A percentile compares a stretch with the other conserved stretches of the same genome.
Conservation (phyloP, 2,113 vertebrate genomes). For the Megaceryle maxima region DNA sequence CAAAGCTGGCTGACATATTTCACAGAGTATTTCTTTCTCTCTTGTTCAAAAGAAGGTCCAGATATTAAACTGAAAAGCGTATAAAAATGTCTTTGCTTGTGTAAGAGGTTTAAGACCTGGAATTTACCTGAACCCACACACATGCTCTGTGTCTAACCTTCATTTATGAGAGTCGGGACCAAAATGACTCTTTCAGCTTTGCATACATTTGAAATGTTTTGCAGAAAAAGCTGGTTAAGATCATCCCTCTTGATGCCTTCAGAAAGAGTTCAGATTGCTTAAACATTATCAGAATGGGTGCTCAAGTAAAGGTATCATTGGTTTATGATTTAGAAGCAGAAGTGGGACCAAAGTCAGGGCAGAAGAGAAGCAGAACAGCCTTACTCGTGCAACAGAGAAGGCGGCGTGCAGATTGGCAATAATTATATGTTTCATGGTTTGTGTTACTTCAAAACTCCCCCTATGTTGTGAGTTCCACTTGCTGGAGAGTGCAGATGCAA, state of each 20-base stretch:
- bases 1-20: neutral
- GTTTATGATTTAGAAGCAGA: neutral
- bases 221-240: neutral
- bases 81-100: neutral
- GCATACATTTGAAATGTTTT: neutral
- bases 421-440: neutral
- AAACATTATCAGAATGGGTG: neutral
- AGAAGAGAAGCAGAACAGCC: neutral
- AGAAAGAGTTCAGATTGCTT: neutral
- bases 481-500: neutral
- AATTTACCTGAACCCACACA: neutral
- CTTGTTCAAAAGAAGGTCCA: neutral
- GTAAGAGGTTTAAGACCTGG: neutral
- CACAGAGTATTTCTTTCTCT: neutral
- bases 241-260: neutral
- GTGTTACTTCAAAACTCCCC: neutral
- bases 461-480: fast-evolving
- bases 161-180: neutral
- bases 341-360: neutral
- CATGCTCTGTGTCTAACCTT: fast-evolving
- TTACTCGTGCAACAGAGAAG: neutral
- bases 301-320: neutral
- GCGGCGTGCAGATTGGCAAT: neutral
- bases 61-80: neutral
- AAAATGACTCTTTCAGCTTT: neutral